Percentiles rank a stretch among this genome's conserved stretches.
Evolutionary conservation across 2,113 vertebrate species (phyloP).

Genomic region (Tenrec ecaudatus): DNA sequence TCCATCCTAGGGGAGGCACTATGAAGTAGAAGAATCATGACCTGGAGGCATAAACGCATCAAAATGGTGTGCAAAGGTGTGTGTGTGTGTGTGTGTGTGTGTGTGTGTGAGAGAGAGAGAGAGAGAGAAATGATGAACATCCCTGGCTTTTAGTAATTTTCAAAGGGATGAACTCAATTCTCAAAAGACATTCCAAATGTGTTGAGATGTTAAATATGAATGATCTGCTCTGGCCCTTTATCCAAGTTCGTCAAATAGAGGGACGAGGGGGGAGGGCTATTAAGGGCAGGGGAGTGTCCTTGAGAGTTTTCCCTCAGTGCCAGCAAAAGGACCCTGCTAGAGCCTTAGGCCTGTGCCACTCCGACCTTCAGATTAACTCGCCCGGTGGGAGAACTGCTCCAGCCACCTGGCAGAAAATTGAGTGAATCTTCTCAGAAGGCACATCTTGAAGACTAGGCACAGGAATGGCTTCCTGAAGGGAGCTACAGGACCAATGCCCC

Average conservation of each 20-base stretch:
- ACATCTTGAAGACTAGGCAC: not conserved
- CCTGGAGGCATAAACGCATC: not conserved
- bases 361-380: not conserved
- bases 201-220: slow-evolving; percentile 28
- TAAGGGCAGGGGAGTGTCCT: not conserved
- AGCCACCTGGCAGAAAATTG: not conserved
- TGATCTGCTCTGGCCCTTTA: not conserved
- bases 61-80: not conserved
- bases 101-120: not conserved
- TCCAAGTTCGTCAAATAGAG: slow-evolving; percentile 12
- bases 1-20: not conserved
- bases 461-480: not conserved
- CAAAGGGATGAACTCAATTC: not conserved
- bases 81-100: not conserved
- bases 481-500: not conserved
- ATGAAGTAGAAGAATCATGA: not conserved
- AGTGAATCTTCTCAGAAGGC: not conserved
- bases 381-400: not conserved
- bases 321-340: not conserved
- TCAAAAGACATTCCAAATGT: not conserved
- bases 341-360: not conserved
- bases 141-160: not conserved
- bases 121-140: not conserved
- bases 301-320: not conserved
- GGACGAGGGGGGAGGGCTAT: not conserved